phyloP scores from a whole-genome alignment of 1,140 invertebrate species.

The Solenopsis fugax region DNA sequence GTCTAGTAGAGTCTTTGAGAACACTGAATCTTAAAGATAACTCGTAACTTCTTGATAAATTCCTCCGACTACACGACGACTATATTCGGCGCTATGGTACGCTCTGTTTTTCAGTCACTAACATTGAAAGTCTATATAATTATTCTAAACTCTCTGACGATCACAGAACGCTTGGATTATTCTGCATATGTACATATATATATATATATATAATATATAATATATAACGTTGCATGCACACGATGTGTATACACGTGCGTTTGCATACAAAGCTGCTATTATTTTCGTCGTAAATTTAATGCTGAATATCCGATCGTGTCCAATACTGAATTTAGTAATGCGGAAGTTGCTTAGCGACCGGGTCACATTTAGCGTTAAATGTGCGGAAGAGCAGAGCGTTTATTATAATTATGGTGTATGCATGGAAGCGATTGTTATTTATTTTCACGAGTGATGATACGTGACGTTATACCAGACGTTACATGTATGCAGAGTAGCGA shows the following conservation, averaged over 20 bases:
- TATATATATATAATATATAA: background rate
- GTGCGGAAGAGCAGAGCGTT: slow-evolving; percentile 1
- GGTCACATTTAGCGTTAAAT: background rate
- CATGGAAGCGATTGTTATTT: slow-evolving; percentile 69
- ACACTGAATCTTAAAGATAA: slow-evolving; percentile 23
- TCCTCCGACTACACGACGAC: slow-evolving; percentile 40
- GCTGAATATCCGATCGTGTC: slow-evolving; percentile 9
- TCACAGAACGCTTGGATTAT: slow-evolving; percentile 40
- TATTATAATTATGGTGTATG: slow-evolving; percentile 51
- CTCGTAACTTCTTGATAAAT: slow-evolving; percentile 32
- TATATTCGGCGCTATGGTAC: slow-evolving; percentile 39
- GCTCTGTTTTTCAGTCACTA: slow-evolving; percentile 32
- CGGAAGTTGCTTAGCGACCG: background rate
- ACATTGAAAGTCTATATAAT: slow-evolving; percentile 47
- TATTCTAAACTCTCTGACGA: slow-evolving; percentile 31
- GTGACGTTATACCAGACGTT: slow-evolving; percentile 31
- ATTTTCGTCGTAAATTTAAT: slow-evolving; percentile 31
- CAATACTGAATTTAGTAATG: background rate
- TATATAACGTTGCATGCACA: background rate
- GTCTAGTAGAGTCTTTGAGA: slow-evolving; percentile 36
- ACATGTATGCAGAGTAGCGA: slow-evolving; percentile 39
- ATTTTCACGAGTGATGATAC: slow-evolving; percentile 63
- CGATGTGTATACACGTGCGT: background rate
- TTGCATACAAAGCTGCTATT: background rate
- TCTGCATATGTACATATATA: slow-evolving; percentile 14